These are phyloP conservation scores for Lochmaea capreae DNA, from an alignment of 2,888 invertebrate genomes.

Conservation along the genomic window DNA sequence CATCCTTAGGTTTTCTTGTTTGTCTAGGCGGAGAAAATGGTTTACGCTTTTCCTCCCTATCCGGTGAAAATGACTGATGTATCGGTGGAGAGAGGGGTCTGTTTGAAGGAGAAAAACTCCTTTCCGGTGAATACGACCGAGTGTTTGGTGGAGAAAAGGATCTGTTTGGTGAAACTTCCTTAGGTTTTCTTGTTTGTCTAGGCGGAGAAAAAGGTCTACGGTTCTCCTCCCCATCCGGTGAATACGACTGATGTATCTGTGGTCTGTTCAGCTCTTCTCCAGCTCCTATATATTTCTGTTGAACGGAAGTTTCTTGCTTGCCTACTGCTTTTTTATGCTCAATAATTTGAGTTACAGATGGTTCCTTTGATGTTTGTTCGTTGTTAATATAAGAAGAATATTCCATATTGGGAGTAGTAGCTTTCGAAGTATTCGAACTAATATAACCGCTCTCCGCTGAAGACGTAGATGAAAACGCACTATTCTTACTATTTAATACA, in stretches of 20 bases:
- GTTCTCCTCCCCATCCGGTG: background rate
- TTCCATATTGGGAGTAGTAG: background rate
- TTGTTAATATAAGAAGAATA: background rate
- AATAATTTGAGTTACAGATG: background rate
- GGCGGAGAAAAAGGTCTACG: background rate
- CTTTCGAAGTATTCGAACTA: constrained; percentile 7
- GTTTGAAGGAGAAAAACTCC: too few species aligned
- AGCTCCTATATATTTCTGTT: background rate
- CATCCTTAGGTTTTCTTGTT: too few species aligned
- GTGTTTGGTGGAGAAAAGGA: too few species aligned
- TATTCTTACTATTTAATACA: background rate
- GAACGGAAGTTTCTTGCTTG: too few species aligned
- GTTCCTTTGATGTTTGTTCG: background rate
- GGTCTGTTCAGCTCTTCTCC: background rate
- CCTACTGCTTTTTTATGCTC: background rate
- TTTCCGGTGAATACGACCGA: too few species aligned
- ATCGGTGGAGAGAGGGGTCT: too few species aligned
- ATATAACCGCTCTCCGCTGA: constrained; percentile 15
- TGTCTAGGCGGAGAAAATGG: too few species aligned
- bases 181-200: background rate
- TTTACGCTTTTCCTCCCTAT: too few species aligned
- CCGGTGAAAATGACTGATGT: too few species aligned
- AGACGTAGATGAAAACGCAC: constrained; percentile 2
- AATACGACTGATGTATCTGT: background rate
- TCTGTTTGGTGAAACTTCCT: background rate